A percentile compares a stretch with the other conserved stretches of the same genome.
phyloP scores from a whole-genome alignment of 2,888 invertebrate genomes.

The Tetanocera ferruginea region DNA sequence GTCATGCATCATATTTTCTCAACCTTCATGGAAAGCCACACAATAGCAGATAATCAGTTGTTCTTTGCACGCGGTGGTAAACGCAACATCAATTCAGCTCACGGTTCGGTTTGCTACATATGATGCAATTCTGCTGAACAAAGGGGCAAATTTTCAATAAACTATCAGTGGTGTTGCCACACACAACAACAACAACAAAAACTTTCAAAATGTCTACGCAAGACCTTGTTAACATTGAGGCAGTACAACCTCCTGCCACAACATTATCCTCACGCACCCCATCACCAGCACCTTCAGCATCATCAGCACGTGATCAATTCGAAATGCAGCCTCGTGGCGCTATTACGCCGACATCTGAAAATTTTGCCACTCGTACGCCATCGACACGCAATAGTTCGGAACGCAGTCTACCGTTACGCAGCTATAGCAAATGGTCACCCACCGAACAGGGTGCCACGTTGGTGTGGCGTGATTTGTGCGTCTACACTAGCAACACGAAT shows the following conservation, averaged over 20 bases:
- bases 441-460: conserved; percentile 78
- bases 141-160: not conserved
- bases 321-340: conserved; percentile 28
- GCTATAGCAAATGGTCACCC: conserved; percentile 73
- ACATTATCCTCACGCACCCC: conserved; percentile 40
- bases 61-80: conserved; percentile 27
- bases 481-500: conserved; percentile 72
- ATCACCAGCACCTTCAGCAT: conserved; percentile 5
- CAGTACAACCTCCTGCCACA: not conserved
- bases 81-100: conserved; percentile 9
- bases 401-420: conserved; percentile 66
- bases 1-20: conserved; percentile 13
- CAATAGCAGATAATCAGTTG: conserved; percentile 40
- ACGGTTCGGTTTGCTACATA: no score
- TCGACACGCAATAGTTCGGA: conserved; percentile 65
- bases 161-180: no score
- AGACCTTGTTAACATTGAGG: conserved; percentile 39
- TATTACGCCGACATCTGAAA: not conserved
- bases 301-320: conserved; percentile 25
- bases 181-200: conserved; percentile 8
- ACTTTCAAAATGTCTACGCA: conserved; percentile 41
- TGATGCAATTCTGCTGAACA: not conserved
- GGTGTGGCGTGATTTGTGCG: conserved; percentile 84
- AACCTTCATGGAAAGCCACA: not conserved
- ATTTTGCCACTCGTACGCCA: conserved; percentile 16